These are phyloP conservation scores for Spilosoma lubricipeda DNA, from an alignment of 2,888 invertebrate species.

Conservation along the genomic window DNA sequence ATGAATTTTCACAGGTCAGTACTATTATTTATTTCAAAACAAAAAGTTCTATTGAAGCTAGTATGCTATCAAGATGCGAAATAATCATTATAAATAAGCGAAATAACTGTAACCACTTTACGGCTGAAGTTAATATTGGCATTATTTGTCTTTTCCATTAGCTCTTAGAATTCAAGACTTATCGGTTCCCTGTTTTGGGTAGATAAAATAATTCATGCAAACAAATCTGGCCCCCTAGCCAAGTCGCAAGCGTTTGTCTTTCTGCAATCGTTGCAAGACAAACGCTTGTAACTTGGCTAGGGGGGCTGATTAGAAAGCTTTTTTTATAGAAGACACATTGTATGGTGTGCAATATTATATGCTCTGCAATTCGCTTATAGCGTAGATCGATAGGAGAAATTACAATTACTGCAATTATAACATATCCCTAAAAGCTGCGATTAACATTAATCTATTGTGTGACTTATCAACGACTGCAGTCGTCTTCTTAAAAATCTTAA, in stretches of 20 bases:
- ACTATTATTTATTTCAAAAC: not conserved
- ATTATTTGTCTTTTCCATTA: not conserved
- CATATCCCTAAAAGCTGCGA: not conserved
- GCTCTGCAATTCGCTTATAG: too few species aligned
- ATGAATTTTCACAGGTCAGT: conserved; percentile 70
- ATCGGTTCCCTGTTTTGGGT: not conserved
- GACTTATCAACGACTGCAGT: not conserved
- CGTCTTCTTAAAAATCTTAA: not conserved
- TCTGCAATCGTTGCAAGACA: too few species aligned
- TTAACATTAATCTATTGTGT: not conserved
- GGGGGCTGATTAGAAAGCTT: too few species aligned
- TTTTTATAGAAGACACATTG: not conserved
- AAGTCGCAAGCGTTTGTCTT: too few species aligned
- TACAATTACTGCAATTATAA: not conserved
- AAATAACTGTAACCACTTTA: too few species aligned
- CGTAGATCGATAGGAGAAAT: too few species aligned
- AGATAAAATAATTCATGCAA: too few species aligned
- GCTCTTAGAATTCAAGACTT: not conserved
- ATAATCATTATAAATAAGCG: not conserved
- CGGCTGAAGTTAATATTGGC: too few species aligned
- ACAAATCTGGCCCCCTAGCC: too few species aligned
- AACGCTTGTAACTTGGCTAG: too few species aligned
- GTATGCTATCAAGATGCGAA: not conserved
- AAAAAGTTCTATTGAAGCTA: not conserved
- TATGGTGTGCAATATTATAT: not conserved